Base-by-base conservation (phyloP, 2,113 vertebrate species). In the Melanocharis versteri region DNA sequence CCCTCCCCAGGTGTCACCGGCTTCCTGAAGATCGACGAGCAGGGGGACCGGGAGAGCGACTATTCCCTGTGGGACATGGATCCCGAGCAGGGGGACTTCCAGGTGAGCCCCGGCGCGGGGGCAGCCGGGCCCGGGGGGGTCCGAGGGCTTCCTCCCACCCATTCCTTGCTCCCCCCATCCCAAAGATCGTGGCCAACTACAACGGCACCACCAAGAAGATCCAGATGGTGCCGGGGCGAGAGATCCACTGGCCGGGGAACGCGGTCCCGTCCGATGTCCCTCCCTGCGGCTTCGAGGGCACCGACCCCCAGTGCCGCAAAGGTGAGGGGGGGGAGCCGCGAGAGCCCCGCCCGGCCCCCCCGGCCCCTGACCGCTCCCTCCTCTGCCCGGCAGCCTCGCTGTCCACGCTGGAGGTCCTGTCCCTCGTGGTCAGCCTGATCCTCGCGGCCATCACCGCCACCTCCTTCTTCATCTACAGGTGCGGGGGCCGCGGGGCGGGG, bases 41-140 rank as follows among this genome's bases (percentile, higher is more conserved):
- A 97, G 1, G 99, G 99, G 2, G 99, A 99, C 85, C 97, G 99
- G 83, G 98, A 99, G 97, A 98, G 98, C 2, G 99, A 99, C 95
- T 99, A 98, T 23, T 98, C 99, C 20, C 95, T 99, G 26, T 99
- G 99, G 99, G 99, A 99, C 97, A 98, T 99, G 98, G 97, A 99
- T 17, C 83, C 98, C 0, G 61, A 70, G 3, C 94, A 79, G 2
- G 99, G 98, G 12, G 90, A 96, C 35, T 99, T 99, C 94, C 97
- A 99, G 98, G 99, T 99, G 68, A 64, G 65, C 35, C 26, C 50
- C 9, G 4, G 16, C 1, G 0, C 0, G 30, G 61, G 61, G 28
- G 37, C 37, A 13, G 37, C 60, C 18, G 28, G 61, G 30, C 19
- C 13, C 20, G 61, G 44, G 65, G 33, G 26, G 37, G 11, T 15